Evolutionary conservation across 1,140 invertebrate species (phyloP).

Genomic region (Probaryconus sp.): DNA sequence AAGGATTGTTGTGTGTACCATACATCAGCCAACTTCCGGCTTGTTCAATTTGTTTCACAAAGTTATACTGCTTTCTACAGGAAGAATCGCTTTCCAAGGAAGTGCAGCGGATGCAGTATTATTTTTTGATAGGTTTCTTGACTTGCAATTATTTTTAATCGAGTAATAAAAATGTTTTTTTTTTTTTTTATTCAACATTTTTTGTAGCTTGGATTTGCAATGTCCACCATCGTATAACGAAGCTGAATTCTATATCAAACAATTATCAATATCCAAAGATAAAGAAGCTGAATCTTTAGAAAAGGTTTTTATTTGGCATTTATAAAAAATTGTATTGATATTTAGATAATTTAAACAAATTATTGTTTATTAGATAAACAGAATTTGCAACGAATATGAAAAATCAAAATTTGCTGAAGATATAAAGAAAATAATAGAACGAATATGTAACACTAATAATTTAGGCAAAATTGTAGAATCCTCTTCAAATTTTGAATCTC

Average conservation of each 20-base stretch:
- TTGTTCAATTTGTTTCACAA: conserved; percentile 90
- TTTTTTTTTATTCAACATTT: conserved; percentile 10
- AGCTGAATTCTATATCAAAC: conserved; percentile 85
- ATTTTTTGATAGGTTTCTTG: conserved; percentile 82
- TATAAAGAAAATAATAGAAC: conserved; percentile 63
- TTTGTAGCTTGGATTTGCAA: conserved; percentile 79
- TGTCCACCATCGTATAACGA: conserved; percentile 85
- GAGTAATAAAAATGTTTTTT: conserved; percentile 8
- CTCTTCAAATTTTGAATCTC: conserved; percentile 18
- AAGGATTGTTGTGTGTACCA: conserved; percentile 89
- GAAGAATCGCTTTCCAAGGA: conserved; percentile 90
- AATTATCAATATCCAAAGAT: conserved; percentile 80
- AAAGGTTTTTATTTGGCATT: conserved; percentile 51
- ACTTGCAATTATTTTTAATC: neutral
- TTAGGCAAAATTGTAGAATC: conserved; percentile 23
- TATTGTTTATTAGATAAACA: conserved; percentile 65
- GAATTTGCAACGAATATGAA: conserved; percentile 79
- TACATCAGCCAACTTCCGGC: conserved; percentile 92
- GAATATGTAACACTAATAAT: conserved; percentile 43
- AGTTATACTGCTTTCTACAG: conserved; percentile 87
- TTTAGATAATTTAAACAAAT: no score
- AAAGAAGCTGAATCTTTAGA: conserved; percentile 76
- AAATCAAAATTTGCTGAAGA: conserved; percentile 74
- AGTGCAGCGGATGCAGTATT: conserved; percentile 80
- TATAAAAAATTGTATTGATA: no score